These are phyloP conservation scores for Platyrinchus mystaceus DNA, from an alignment of 2,797 vertebrate genomes.

Conservation along the genomic window DNA sequence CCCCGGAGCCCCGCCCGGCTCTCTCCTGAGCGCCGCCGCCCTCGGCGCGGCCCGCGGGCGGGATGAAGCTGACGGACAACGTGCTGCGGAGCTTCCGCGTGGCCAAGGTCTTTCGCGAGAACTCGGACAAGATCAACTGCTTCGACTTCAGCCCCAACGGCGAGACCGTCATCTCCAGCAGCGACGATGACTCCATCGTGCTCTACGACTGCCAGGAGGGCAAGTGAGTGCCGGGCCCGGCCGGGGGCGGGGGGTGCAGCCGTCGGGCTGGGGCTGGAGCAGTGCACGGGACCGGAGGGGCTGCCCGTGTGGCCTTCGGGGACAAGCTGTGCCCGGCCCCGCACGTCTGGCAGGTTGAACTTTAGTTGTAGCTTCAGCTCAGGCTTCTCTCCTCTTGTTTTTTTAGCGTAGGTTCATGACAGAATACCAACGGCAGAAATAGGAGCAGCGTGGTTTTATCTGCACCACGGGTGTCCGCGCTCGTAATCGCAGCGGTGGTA, in stretches of 20 bases:
- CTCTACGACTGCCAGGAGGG: conserved; percentile 98
- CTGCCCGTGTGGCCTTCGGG: neutral
- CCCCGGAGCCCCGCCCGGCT: neutral
- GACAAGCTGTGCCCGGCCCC: neutral
- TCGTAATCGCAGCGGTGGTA: neutral
- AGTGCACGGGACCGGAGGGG: neutral
- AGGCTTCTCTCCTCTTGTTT: neutral
- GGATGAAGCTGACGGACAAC: conserved; percentile 99
- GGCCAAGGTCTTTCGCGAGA: conserved; percentile 98
- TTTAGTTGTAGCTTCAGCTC: neutral
- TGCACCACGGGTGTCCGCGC: rapidly evolving
- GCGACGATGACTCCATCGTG: conserved; percentile 97
- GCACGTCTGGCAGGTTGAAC: too few species aligned
- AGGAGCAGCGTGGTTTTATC: neutral
- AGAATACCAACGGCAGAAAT: neutral
- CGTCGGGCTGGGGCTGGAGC: too few species aligned
- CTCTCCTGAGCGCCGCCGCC: conserved; percentile 11
- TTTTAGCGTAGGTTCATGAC: neutral
- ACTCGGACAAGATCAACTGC: conserved; percentile 98
- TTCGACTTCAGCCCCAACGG: conserved; percentile 98
- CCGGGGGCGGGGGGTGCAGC: neutral
- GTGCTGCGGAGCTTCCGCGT: conserved; percentile 98
- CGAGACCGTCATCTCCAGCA: conserved; percentile 97
- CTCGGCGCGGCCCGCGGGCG: conserved; percentile 45
- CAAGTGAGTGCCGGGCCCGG: conserved; percentile 84